Base-by-base conservation (phyloP, 2,797 vertebrate genomes). In the Gallinago stenura region DNA sequence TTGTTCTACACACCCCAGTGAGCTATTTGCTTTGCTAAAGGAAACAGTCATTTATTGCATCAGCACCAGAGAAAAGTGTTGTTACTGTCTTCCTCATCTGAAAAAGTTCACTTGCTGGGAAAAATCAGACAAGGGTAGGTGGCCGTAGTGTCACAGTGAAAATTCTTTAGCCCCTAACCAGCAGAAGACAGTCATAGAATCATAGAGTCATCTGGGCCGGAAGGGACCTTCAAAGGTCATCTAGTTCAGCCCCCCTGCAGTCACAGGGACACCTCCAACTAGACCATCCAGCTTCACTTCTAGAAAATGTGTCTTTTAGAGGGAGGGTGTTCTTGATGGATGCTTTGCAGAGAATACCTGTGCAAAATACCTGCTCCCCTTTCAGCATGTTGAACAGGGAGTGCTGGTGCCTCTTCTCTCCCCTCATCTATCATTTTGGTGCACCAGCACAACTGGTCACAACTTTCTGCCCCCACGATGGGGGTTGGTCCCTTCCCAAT, bases 21-120 rank as follows among this genome's bases (percentile, higher is more conserved):
- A 82, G 66, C 18, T 92, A 76, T 76, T 95, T 94, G 85, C 58
- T 94, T 88, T 83, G 91, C 77, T 86, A 69, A 54, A 93, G 70
- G 83, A 83, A 91, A 83, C n/a, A 54, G 60, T 18, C 24, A 18
- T 43, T 69, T 82, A 73, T 71, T 90, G 61, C 79, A 91, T 88
- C 82, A 89, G 53, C 85, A 71, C 37, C 65, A 48, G 25, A 66
- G 43, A 85, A 84, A 89, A 83, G 25, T 0, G 0, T 70, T 72
- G 69, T 53, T 62, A 48, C 14, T 1, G 0, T 62, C 65, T 69
- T 86, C 77, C 57, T 83, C 69, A 51, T 58, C 30, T 35, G 77
- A 37, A 53, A 53, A 87, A 53, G 31, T 28, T 89, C 62, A 71
- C 66, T 70, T 87, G 73, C 77, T 84, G 83, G 57, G 46, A 90